Evolutionary conservation across 2,113 vertebrate genomes (phyloP), one percentile per base, ranked within the genome.

Genomic region (Pedionomus torquatus): DNA sequence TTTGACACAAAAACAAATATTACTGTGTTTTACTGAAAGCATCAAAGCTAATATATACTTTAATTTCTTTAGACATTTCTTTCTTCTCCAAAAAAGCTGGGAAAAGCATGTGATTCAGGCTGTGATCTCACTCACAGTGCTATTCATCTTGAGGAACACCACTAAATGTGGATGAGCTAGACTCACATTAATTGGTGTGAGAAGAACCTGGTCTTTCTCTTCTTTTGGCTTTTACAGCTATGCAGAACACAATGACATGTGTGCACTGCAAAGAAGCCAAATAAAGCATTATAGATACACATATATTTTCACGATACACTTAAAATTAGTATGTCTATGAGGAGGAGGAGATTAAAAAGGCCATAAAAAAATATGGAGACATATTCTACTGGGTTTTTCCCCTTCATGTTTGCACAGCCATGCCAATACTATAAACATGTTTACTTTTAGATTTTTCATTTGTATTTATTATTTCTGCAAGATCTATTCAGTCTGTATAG

Each of bases 381-480:
- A 77, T 87, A 71, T 46, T 92, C 26, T 30, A 81, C 28, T 58
- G n/a, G 31, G 19, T 13, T 25, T 75, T 63, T 25, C 7, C 23
- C 18, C 3, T 75, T 70, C 1, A 2, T 51, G 30, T 68, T 94
- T 90, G 51, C 51, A 74, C 46, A 90, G 12, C 35, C 5, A 8
- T 71, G 35, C 13, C 55, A 87, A 35, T 8, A 19, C 68, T 48
- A 14, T 89, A 70, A 81, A 89, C 30, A 30, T 43, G 8, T 68
- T 81, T 70, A 30, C 24, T 85, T 16, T 71, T 71, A 68, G 23
- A 71, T 51, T 93, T 91, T 90, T 43, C 23, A 51, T 75, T 75
- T 72, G 33, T n/a, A 18, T 43, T 85, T 85, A 43, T 79, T 76
- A 68, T 81, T 89, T 90, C 39, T 85, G 58, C 33, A 87, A 91